These are phyloP conservation scores for Lophochroa leadbeateri DNA, from an alignment of 2,113 vertebrate species.

Conservation along the genomic window DNA sequence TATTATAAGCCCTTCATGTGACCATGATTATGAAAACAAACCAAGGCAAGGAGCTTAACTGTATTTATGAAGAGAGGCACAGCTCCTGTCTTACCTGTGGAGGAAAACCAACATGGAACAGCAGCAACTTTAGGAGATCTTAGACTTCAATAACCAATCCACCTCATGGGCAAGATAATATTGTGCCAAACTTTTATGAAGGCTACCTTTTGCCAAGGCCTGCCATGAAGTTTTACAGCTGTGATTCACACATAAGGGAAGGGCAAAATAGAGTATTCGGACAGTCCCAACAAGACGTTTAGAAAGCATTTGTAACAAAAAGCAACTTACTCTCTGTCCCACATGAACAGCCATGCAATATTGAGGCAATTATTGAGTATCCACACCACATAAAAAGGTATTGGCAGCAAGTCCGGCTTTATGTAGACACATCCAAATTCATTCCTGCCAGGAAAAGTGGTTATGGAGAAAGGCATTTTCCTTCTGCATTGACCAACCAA, in stretches of 20 bases:
- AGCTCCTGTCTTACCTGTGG: not conserved
- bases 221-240: not conserved
- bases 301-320: not conserved
- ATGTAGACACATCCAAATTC: constrained; percentile 49
- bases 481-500: not conserved
- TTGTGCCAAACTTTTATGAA: not conserved
- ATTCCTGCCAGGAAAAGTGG: constrained; percentile 24
- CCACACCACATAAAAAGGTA: constrained; percentile 40
- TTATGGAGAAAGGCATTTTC: not conserved
- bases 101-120: not conserved
- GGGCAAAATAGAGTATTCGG: not conserved
- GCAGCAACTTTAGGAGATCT: not conserved
- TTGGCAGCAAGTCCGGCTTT: constrained; percentile 52
- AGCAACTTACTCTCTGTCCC: constrained; percentile 70
- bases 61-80: not conserved
- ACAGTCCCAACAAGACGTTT: not conserved
- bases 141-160: not conserved
- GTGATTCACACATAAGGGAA: not conserved
- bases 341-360: constrained; percentile 69
- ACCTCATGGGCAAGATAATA: not conserved
- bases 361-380: constrained; percentile 69
- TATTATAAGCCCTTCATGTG: not conserved
- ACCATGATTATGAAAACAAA: not conserved
- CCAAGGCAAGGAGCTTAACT: not conserved
- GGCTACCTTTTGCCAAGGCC: not conserved